Evolutionary conservation across 1,140 invertebrate genomes (phyloP), one percentile per base, ranked within the genome.

Genomic region (Subanguina moxae): DNA sequence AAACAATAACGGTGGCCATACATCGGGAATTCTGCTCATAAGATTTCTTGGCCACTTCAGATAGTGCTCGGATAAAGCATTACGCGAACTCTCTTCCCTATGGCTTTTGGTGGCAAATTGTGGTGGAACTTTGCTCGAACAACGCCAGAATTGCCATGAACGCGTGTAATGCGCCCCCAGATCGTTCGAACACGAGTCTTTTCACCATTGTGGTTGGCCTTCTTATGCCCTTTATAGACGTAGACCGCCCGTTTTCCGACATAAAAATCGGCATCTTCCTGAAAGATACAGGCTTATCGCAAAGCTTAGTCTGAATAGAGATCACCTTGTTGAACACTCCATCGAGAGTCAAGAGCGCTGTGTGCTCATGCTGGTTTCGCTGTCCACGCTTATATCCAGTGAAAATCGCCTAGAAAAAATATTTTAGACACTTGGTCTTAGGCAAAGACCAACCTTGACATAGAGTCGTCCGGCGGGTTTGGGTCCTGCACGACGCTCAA

Each of bases 121-220:
- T 88, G 89, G 84, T 89, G 90, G 88, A 99, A 99, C 82, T 95
- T 95, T n/a, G 96, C 96, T 76, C 95, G 87, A 0, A 99, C 93
- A 48, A 90, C 88, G 74, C 95, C 96, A 77, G 90, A 90, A 84
- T 91, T 94, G 72, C 96, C 96, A 86, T 99, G 96, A n/a, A 91
- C 88, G 72, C 94, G 87, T 3, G 93, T 97, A 28, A 99, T 90
- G 86, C 97, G 97, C 61, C 96, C 96, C 95, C 95, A 99, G 83
- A 99, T 96, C n/a, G 93, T 92, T 61, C 95, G 88, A 69, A 97
- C 86, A 59, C 84, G 84, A 66, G 85, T 87, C 85, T 93, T 92
- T 57, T 87, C 87, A 58, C 88, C 87, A 57, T 91, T 90, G 69
- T 91, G 91, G 78, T 92, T 89, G 68, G 89, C 88, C 42, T 67